Percentiles rank a stretch among this genome's conserved stretches.
phyloP scores from a whole-genome alignment of 1,140 invertebrate species.

The Tachypleus tridentatus region DNA sequence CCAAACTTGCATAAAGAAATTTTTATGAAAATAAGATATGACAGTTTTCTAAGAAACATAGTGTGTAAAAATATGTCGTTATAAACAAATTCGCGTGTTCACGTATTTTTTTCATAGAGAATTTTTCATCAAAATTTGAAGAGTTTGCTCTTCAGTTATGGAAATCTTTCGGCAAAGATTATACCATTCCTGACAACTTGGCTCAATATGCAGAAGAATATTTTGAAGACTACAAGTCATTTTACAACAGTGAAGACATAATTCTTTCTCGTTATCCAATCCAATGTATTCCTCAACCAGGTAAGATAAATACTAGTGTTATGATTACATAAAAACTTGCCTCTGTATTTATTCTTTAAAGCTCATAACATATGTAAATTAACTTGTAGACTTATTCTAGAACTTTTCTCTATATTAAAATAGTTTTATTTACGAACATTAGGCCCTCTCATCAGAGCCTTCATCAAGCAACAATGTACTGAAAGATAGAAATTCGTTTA shows the following conservation, averaged over 20 bases:
- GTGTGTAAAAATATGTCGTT: background rate
- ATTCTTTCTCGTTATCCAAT: slow-evolving; percentile 37
- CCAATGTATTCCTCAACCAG: slow-evolving; percentile 59
- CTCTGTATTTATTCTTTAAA: too few relatives aligned
- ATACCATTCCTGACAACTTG: slow-evolving; percentile 52
- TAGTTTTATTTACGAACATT: too few relatives aligned
- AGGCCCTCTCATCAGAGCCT: too few relatives aligned
- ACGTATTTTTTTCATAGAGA: slow-evolving; percentile 6
- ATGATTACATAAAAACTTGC: too few relatives aligned
- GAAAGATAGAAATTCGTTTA: too few relatives aligned
- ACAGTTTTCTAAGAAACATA: background rate
- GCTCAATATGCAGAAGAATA: slow-evolving; percentile 47
- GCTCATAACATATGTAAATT: too few relatives aligned
- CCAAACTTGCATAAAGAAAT: background rate
- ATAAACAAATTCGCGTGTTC: background rate
- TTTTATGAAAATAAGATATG: background rate
- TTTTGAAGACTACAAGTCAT: slow-evolving; percentile 41
- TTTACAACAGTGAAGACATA: slow-evolving; percentile 29
- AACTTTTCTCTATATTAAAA: too few relatives aligned
- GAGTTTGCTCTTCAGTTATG: slow-evolving; percentile 35
- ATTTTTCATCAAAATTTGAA: slow-evolving; percentile 21
- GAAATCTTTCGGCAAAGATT: slow-evolving; percentile 52
- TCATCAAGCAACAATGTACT: too few relatives aligned
- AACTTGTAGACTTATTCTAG: too few relatives aligned
- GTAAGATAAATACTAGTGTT: slow-evolving; percentile 32